Percentiles rank a stretch among this genome's conserved stretches.
These are phyloP conservation scores for Falco cherrug DNA, from an alignment of 2,797 vertebrate species.

Conservation along the genomic window DNA sequence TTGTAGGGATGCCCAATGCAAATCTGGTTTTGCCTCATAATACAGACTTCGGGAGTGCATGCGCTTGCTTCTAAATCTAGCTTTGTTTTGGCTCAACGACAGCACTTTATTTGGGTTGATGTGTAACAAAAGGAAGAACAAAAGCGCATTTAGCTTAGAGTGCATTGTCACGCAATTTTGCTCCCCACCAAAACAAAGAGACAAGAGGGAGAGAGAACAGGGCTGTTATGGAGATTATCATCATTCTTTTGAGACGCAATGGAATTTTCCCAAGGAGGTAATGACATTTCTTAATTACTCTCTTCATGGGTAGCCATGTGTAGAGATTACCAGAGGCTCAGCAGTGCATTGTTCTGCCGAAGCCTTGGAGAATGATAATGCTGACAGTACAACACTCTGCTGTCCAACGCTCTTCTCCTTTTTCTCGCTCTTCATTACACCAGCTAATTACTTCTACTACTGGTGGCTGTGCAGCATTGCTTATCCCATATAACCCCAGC, in stretches of 20 bases:
- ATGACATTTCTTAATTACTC: constrained; percentile 79
- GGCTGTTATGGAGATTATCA: constrained; percentile 30
- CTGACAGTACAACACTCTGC: constrained; percentile 57
- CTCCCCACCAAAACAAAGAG: constrained; percentile 19
- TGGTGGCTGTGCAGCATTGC: constrained; percentile 25
- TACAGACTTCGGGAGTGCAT: background rate
- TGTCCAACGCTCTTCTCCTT: constrained; percentile 23
- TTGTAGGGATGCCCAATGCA: background rate
- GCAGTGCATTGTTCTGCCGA: constrained; percentile 46
- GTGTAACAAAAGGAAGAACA: constrained; percentile 18
- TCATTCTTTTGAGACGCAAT: constrained; percentile 33
- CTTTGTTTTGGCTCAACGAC: background rate
- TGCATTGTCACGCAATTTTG: background rate
- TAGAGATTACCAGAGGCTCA: constrained; percentile 69
- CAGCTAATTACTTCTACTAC: constrained; percentile 71
- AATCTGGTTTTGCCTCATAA: background rate
- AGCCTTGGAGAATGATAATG: constrained; percentile 67
- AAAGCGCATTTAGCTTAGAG: background rate
- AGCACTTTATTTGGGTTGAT: background rate
- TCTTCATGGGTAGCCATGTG: constrained; percentile 73
- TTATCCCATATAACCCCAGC: constrained; percentile 20
- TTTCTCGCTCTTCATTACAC: constrained; percentile 72
- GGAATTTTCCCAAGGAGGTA: constrained; percentile 69
- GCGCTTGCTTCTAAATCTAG: background rate
- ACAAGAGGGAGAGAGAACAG: background rate